A percentile compares a stretch with the other conserved stretches of the same genome.
These are phyloP conservation scores for Sycobia sp. DNA, from an alignment of 1,140 invertebrate genomes.

Conservation along the genomic window DNA sequence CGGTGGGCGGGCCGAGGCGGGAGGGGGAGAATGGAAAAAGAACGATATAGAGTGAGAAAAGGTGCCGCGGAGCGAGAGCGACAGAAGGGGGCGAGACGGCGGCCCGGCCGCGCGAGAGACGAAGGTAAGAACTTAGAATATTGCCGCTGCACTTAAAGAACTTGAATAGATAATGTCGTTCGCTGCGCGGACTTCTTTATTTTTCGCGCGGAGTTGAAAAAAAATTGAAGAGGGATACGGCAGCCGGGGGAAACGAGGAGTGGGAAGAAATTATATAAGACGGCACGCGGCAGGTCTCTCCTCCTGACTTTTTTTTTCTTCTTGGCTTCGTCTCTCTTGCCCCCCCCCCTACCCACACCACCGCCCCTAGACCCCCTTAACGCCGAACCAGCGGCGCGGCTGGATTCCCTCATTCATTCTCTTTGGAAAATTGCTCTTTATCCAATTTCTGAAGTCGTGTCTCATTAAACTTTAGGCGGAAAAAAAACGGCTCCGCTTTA, in stretches of 20 bases:
- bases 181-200: conserved; percentile 27
- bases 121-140: conserved; percentile 36
- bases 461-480: conserved; percentile 56
- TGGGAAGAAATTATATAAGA: conserved; percentile 24
- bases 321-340: conserved; percentile 19
- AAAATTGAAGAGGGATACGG: not conserved
- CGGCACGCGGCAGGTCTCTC: conserved; percentile 25
- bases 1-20: too few relatives aligned
- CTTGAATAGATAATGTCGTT: conserved; percentile 36
- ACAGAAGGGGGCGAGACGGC: conserved; percentile 12
- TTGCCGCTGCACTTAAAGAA: conserved; percentile 30
- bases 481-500: conserved; percentile 49
- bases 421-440: conserved; percentile 59
- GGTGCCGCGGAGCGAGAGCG: conserved; percentile 10
- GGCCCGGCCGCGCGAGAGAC: too few relatives aligned
- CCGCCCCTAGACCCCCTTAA: conserved; percentile 5
- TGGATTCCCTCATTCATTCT: conserved; percentile 49
- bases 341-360: too few relatives aligned
- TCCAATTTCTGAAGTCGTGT: conserved; percentile 59
- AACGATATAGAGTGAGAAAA: not conserved
- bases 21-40: conserved; percentile 11
- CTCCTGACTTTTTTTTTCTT: conserved; percentile 32
- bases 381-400: conserved; percentile 37
- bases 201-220: conserved; percentile 12
- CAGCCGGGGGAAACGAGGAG: too few relatives aligned